A percentile compares a stretch with the other conserved stretches of the same genome.
Conservation (phyloP, 2,797 vertebrate genomes). For the Pangasius krempfi region DNA sequence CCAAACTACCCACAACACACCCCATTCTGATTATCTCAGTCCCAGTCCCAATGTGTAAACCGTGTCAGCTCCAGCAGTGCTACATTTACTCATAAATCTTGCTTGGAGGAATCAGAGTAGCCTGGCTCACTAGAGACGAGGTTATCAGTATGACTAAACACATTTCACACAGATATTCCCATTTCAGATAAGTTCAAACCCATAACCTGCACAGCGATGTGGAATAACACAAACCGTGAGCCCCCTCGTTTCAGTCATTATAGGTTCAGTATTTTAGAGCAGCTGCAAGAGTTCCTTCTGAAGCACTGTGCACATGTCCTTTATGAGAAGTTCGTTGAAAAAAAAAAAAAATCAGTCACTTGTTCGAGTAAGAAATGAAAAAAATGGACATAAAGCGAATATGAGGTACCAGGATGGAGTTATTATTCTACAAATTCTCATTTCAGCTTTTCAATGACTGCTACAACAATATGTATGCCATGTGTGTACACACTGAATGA, state of each 20-base stretch:
- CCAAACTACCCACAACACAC: not conserved
- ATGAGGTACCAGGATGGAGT: not conserved
- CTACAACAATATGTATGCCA: not conserved
- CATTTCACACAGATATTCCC: slow-evolving; percentile 30
- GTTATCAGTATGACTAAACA: slow-evolving; percentile 33
- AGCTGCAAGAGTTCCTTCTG: not conserved
- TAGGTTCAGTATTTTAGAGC: slow-evolving; percentile 18
- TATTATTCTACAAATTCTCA: not conserved
- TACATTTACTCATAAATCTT: slow-evolving; percentile 27
- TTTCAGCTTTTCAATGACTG: not conserved
- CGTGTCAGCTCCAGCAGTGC: not conserved
- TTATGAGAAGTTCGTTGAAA: not conserved
- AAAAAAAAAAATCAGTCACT: not conserved
- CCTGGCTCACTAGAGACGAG: slow-evolving; percentile 13
- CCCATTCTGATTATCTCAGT: not conserved
- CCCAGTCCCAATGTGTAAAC: slow-evolving; percentile 14
- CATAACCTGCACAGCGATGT: slow-evolving; percentile 27
- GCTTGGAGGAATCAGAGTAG: not conserved
- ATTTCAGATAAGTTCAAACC: slow-evolving; percentile 25
- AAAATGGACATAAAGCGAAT: not conserved
- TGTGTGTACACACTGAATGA: not conserved
- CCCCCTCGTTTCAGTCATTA: not conserved
- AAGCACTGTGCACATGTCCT: not conserved
- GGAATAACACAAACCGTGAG: slow-evolving; percentile 12
- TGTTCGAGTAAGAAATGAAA: not conserved